Base-by-base conservation (phyloP, 2,113 vertebrate genomes). In the Siphamia tubifer region DNA sequence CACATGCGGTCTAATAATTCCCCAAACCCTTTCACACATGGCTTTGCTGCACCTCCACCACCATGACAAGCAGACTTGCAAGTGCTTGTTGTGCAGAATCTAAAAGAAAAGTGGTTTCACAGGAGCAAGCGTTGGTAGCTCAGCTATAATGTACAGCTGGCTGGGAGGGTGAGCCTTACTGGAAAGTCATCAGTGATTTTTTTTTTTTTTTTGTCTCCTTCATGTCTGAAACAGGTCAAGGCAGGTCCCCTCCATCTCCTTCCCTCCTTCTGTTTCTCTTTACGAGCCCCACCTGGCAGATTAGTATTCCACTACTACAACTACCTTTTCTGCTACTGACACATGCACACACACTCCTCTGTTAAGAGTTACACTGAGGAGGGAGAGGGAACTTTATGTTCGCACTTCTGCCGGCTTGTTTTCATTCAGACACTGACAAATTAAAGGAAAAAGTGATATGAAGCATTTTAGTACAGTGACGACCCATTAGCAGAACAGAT, bases 141-240 rank as follows among this genome's bases (percentile, higher is more conserved):
- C 67, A 78, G 77, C 62, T 84, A 74, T 77, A 60, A 69, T 48
- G 60, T 65, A 60, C 81, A 82, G 77, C 81, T 81, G 75, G 69
- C 79, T 77, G 28, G 62, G 77, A 79, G 76, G 69, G 68, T 1
- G 44, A 81, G 72, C 74, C 85, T 86, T 79, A 81, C 84, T 82
- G 86, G 81, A 87, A 88, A 92, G 83, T 79, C 65, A 86, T 88
- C 81, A 87, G 74, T 55, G 49, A 49, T 58, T 73, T 82, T 73
- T 61, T 61, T 64, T 63, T 75, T 64, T 43, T 76, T 77, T 77
- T 38, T 56, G 60, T 74, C 58, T 87, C 79, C 81, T 85, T 82
- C 87, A 71, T 82, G 82, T 88, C 81, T 82, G 65, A 88, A 88
- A 88, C 91, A 92, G 87, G 91, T 91, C 88, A 90, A 81, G 87